A percentile compares a stretch with the other conserved stretches of the same genome.
These are phyloP conservation scores for Sebastolobus alascanus DNA, from an alignment of 2,797 vertebrate species.

Conservation along the genomic window DNA sequence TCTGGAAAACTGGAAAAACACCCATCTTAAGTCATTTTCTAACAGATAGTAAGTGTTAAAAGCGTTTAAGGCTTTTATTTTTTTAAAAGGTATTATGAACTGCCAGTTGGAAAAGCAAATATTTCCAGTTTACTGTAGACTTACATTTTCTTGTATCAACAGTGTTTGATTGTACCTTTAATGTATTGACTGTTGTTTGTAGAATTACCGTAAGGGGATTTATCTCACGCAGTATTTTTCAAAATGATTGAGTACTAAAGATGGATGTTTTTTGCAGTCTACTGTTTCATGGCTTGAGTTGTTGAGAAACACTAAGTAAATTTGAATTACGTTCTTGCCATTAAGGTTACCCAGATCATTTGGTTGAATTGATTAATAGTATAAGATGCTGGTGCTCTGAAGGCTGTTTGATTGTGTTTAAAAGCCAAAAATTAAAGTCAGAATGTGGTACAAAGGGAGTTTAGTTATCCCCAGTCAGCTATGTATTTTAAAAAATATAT, in stretches of 20 bases:
- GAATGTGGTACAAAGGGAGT: conserved; percentile 54
- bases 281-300: conserved; percentile 13
- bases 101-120: conserved; percentile 20
- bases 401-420: conserved; percentile 54
- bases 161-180: conserved; percentile 42
- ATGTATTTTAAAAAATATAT: neutral
- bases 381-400: conserved; percentile 39
- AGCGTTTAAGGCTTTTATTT: conserved; percentile 48
- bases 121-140: conserved; percentile 9
- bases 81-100: conserved; percentile 35
- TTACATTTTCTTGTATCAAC: neutral
- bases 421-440: conserved; percentile 48
- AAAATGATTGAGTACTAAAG: conserved; percentile 9
- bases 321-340: neutral
- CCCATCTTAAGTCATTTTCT: conserved; percentile 27
- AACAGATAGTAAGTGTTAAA: conserved; percentile 12
- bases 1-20: conserved; percentile 19
- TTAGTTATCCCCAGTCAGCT: conserved; percentile 29
- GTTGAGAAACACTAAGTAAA: conserved; percentile 8
- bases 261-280: conserved; percentile 35
- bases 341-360: conserved; percentile 1
- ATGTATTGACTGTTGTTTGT: conserved; percentile 46
- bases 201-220: conserved; percentile 38
- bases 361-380: conserved; percentile 27
- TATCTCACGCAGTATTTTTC: conserved; percentile 19